Evolutionary conservation across 1,140 invertebrate genomes (phyloP).

Genomic region (Aradophagus sp.): DNA sequence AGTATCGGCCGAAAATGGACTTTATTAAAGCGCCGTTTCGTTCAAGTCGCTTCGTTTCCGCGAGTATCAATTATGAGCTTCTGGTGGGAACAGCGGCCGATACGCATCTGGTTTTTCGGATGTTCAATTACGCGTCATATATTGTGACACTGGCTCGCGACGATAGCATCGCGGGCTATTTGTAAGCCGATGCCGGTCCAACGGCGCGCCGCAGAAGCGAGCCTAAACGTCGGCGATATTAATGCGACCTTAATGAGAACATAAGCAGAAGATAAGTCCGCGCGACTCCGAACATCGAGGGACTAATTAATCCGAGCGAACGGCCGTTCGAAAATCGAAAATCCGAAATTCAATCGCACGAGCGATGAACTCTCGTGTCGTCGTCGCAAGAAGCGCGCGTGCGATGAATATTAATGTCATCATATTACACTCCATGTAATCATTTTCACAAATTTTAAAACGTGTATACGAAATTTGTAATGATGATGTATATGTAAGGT

Average conservation of each 20-base stretch:
- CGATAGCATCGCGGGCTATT: conserved; percentile 38
- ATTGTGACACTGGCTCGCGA: conserved; percentile 28
- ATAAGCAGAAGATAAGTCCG: conserved; percentile 5
- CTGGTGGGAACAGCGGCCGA: conserved; percentile 24
- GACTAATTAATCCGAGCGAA: too few relatives aligned
- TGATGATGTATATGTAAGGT: too few relatives aligned
- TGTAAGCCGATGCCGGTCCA: conserved; percentile 15
- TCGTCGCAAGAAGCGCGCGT: too few relatives aligned
- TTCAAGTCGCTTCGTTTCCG: conserved; percentile 12
- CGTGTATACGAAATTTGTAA: too few relatives aligned
- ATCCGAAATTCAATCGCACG: too few relatives aligned
- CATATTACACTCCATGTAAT: too few relatives aligned
- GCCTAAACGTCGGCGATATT: conserved; percentile 6
- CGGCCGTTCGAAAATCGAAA: too few relatives aligned
- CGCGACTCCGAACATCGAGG: too few relatives aligned
- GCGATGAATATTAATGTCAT: too few relatives aligned
- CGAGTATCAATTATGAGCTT: conserved; percentile 28
- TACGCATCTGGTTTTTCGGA: conserved; percentile 40
- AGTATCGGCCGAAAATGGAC: conserved; percentile 29
- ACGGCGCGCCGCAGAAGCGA: not conserved
- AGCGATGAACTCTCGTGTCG: too few relatives aligned
- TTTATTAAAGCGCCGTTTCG: conserved; percentile 47
- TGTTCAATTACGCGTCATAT: conserved; percentile 44
- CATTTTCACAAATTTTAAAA: too few relatives aligned
- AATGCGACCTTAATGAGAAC: conserved; percentile 13